Base-by-base conservation (phyloP, 2,797 vertebrate species). In the Moxostoma hubbsi region DNA sequence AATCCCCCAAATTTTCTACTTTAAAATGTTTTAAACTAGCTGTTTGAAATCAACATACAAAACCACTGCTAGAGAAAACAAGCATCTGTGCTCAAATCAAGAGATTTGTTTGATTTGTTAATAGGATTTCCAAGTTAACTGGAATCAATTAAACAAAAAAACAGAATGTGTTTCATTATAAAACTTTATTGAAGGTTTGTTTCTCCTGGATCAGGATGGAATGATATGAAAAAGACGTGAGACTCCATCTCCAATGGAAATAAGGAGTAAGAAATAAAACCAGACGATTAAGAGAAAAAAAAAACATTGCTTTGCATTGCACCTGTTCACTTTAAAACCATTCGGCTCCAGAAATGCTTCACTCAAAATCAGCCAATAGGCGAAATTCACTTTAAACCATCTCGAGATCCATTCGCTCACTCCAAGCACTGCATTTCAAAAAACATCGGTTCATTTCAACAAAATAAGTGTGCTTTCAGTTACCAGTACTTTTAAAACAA, bases 161-260 rank as follows among this genome's bases (percentile, higher is more conserved):
- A 24, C 58, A 55, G 16, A 61, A 16, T 24, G 36, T 1, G 7
- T 82, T 92, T 90, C 89, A 81, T 85, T 79, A 86, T 90, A 92
- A 92, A 92, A 93, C 88, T 94, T 95, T 93, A 94, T 93, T 94
- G 92, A 96, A 95, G 95, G 93, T 24, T 24, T 24, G 2, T 92
- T 90, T 86, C 87, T 94, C 93, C 94, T 92, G 92, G 94, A 94
- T 97, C 94, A 96, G 94, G 96, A 97, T 97, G 97, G 97, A 99
- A 98, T 99, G 97, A 97, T 96, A 96, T 96, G 95, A 96, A 96
- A 96, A 91, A 92, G 89, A 91, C 90, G 89, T 79, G 82, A 94
- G 86, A 90, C 90, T 91, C 84, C 71, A 90, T 94, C 95, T 95
- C 90, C 91, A 85, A 18, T 91, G 84, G 92, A 92, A 90, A 93